Evolutionary conservation across 1,140 invertebrate species (phyloP), one percentile per base, ranked within the genome.

Genomic region (Patella vulgata): DNA sequence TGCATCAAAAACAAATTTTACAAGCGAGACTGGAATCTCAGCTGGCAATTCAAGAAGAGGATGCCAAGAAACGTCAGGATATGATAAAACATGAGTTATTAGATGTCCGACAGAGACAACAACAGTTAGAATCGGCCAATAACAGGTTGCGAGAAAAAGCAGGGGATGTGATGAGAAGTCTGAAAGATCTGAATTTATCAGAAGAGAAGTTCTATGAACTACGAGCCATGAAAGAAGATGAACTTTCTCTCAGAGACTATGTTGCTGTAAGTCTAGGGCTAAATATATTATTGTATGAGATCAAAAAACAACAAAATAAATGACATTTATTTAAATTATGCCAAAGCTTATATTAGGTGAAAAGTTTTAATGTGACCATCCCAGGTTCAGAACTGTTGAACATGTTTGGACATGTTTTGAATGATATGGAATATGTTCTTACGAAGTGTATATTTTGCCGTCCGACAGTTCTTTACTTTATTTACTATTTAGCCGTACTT

Each of bases 1-100:
- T 75, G 28, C 81, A 84, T 56, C 81, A 84, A 62, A 83, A 83
- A 66, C 80, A 84, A 63, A 77, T 84, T 44, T 59, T 83, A 30
- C 77, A 80, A 57, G 75, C 82, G 14, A 51, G 74, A 17, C 66
- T 84, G n/a, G 82, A 83, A 71, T 77, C 82, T 9, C 74, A 82
- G 59, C 57, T 84, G 21, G 65, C 79, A 17, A 79, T 83, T 51
- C 80, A 84, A 59, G 68, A 82, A 63, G 81, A 82, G 42, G 81
- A 83, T 48, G 59, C 80, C 19, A 78, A 74, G 47, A 70, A 75
- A 54, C 56, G 78, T 39, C 79, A 84, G 46, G 80, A 83, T 43
- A 51, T 75, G 25, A 77, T 82, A 14, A 78, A 77, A 67, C 42
- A 70, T 23, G 82, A 85, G 54, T 56, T 85, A 51, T 74, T 82